Evolutionary conservation across 2,888 invertebrate species (phyloP), one percentile per base, ranked within the genome.

Genomic region (Cryptosula pallasiana): DNA sequence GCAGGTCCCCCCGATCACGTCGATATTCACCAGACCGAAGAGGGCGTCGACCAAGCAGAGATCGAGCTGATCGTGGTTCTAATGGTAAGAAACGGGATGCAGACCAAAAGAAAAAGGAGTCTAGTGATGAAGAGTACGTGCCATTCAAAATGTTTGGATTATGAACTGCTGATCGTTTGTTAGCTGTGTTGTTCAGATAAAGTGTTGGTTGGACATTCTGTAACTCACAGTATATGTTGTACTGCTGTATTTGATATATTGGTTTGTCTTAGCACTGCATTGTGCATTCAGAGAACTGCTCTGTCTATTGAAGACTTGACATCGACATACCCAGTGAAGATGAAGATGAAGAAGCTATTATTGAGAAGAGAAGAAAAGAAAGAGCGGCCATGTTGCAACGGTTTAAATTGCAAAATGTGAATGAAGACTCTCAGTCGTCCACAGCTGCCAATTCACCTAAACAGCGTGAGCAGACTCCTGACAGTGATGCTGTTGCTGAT

Each of bases 331-430:
- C 94, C 74, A 83, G 83, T 71, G 93, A 93, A 76, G 86, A 86
- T 71, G 94, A 95, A 83, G 93, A 94, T 78, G 96, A 96, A 81
- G 94, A 96, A 82, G 91, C 91, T 78, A 93, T 95, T 77, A 97
- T 97, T 82, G 93, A 95, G 82, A 89, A 89, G 80, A 88, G 94
- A 76, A 88, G 96, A 74, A 91, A 92, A 80, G 91, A 94, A 80
- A 88, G 96, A 55, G 94, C 95, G 84, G 93, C 92, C 81, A 87
- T 97, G 3, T 81, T 95, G 73, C 92, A 81, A 79, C 83, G 82
- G 73, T 32, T 63, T 9, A 63, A 63, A n/a, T 32, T 63, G 5
- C 45, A 45, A 45, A 63, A 63, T 32, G 25, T 29, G 5, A 27
- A 63, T 32, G 63, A 63, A 32, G 63, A 63, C n/a, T 63, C 54